phyloP scores from a whole-genome alignment of 2,888 invertebrate species.

The Agrochola macilenta region DNA sequence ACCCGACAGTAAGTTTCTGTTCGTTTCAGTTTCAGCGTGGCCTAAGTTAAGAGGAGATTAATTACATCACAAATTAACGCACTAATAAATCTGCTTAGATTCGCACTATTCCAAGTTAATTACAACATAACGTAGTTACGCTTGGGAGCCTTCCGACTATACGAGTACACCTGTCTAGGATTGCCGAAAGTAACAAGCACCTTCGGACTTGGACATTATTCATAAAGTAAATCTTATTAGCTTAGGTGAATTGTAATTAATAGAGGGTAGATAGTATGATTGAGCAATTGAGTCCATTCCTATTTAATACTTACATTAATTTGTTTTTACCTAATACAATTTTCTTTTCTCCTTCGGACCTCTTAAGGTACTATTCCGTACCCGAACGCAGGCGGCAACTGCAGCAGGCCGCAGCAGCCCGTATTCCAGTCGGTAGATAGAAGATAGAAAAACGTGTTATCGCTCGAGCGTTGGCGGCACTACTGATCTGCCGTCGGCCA shows the following conservation, averaged over 20 bases:
- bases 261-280: not conserved
- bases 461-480: too few relatives aligned
- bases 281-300: not conserved
- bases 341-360: not conserved
- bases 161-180: constrained; percentile 17
- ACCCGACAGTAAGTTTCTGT: not conserved
- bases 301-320: constrained; percentile 1
- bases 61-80: constrained; percentile 35
- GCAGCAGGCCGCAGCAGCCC: too few relatives aligned
- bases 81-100: constrained; percentile 42
- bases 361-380: not conserved
- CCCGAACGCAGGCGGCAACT: too few relatives aligned
- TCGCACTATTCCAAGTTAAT: constrained; percentile 36
- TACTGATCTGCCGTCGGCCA: too few relatives aligned
- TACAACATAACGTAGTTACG: constrained; percentile 32
- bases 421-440: too few relatives aligned
- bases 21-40: constrained; percentile 3
- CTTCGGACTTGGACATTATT: not conserved
- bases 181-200: not conserved
- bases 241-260: not conserved
- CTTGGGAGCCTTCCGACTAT: constrained; percentile 19
- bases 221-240: not conserved
- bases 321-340: not conserved
- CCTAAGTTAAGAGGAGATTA: constrained; percentile 20
- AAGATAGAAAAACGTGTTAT: too few relatives aligned